These are phyloP conservation scores for Sebastes hubbsi DNA, from an alignment of 2,797 vertebrate species.

Conservation along the genomic window DNA sequence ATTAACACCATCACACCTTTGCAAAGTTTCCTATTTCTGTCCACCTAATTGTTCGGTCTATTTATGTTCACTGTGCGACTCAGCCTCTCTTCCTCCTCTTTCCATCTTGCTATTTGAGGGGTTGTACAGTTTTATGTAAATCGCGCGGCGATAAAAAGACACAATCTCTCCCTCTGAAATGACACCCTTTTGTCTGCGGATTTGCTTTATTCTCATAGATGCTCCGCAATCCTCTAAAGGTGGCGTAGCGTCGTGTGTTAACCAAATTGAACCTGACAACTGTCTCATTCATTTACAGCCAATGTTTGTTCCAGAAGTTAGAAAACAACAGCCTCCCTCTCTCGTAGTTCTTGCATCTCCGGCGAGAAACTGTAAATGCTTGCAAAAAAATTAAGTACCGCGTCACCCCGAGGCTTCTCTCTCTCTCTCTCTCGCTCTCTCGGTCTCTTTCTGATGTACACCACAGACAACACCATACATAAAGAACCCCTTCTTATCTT, in stretches of 20 bases:
- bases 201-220: conserved; percentile 66
- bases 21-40: conserved; percentile 45
- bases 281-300: conserved; percentile 75
- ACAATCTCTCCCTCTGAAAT: conserved; percentile 61
- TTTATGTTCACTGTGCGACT: conserved; percentile 30
- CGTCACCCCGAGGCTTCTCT: conserved; percentile 51
- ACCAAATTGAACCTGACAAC: conserved; percentile 80
- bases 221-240: conserved; percentile 69
- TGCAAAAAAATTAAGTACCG: conserved; percentile 54
- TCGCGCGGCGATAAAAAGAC: conserved; percentile 56
- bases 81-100: not conserved
- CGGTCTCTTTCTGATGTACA: conserved; percentile 69
- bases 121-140: conserved; percentile 70
- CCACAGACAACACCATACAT: conserved; percentile 73
- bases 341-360: conserved; percentile 52
- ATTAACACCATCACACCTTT: conserved; percentile 63
- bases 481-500: conserved; percentile 82
- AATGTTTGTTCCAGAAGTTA: conserved; percentile 71
- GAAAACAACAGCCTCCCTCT: conserved; percentile 49
- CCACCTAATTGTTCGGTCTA: conserved; percentile 50
- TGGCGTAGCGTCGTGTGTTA: conserved; percentile 56
- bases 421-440: conserved; percentile 1
- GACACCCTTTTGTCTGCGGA: conserved; percentile 65
- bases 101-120: conserved; percentile 37
- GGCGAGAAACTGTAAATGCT: conserved; percentile 72